phyloP scores from a whole-genome alignment of 2,888 invertebrate species.

The Agrochola litura region DNA sequence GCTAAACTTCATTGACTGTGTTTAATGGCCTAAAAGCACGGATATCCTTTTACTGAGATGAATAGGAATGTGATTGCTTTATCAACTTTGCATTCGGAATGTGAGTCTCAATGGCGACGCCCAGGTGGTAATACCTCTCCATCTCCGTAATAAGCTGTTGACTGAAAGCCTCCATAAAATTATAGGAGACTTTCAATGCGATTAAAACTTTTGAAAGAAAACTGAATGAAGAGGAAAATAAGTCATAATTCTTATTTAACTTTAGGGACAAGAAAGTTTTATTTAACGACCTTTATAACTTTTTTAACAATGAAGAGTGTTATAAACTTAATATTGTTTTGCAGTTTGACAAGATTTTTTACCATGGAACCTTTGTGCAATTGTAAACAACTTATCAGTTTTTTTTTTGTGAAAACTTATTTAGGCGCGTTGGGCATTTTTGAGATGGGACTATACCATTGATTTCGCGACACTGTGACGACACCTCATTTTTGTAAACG shows the following conservation, averaged over 20 bases:
- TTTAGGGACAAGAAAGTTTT: slow-evolving; percentile 6
- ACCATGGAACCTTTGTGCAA: no score
- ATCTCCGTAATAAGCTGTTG: neutral
- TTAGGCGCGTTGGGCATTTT: no score
- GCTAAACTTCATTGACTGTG: neutral
- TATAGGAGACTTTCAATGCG: neutral
- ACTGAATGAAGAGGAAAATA: neutral
- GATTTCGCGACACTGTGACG: no score
- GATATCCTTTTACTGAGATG: slow-evolving; percentile 22
- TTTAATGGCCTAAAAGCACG: slow-evolving; percentile 17
- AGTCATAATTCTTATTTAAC: neutral
- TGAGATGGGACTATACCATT: no score
- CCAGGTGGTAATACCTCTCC: neutral
- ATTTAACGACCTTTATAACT: neutral
- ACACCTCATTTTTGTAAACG: no score
- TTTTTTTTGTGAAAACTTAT: no score
- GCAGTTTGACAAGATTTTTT: no score
- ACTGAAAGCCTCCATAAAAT: neutral
- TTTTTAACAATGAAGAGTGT: no score
- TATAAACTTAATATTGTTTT: no score
- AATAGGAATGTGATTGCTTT: slow-evolving; percentile 28
- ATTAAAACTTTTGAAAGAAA: slow-evolving; percentile 12
- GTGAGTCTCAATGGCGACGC: neutral
- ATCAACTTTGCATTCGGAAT: slow-evolving; percentile 17
- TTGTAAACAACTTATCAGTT: no score